Conservation (phyloP, 1,140 invertebrate genomes). For the Rhizoglyphus robini region DNA sequence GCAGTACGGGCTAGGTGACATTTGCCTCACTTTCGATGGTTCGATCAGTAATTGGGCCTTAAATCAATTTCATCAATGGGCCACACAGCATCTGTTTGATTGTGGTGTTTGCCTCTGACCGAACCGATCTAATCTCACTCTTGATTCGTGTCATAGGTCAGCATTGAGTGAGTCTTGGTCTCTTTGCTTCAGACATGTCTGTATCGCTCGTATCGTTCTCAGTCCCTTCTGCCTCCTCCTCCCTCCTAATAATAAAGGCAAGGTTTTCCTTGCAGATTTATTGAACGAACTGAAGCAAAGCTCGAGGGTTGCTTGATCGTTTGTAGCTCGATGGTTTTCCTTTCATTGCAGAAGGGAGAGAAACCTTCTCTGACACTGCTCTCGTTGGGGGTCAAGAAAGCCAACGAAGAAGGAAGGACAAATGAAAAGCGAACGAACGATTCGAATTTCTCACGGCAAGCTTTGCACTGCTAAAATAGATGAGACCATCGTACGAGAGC, state of each 20-base stretch:
- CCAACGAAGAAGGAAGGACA: neutral
- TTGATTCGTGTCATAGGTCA: slow-evolving; percentile 13
- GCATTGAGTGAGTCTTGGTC: neutral
- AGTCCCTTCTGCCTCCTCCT: neutral
- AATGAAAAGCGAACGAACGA: no score
- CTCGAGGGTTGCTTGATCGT: neutral
- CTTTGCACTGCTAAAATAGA: neutral
- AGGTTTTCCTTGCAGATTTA: neutral
- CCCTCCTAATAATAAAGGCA: slow-evolving; percentile 13
- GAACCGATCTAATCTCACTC: neutral
- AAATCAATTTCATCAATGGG: slow-evolving; percentile 1
- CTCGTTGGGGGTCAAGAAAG: neutral
- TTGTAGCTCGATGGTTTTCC: neutral
- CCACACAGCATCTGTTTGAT: neutral
- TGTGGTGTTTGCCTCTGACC: neutral
- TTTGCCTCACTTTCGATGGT: neutral
- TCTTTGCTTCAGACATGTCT: neutral
- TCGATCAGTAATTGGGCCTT: no score
- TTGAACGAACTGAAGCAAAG: neutral
- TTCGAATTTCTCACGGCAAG: neutral
- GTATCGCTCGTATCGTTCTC: neutral
- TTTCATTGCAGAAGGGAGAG: neutral
- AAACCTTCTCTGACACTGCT: neutral
- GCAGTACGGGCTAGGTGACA: neutral
- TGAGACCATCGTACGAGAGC: neutral